Percentiles rank a stretch among this genome's conserved stretches.
These are phyloP conservation scores for Neopipo cinnamomea DNA, from an alignment of 2,113 vertebrate genomes.

Conservation along the genomic window DNA sequence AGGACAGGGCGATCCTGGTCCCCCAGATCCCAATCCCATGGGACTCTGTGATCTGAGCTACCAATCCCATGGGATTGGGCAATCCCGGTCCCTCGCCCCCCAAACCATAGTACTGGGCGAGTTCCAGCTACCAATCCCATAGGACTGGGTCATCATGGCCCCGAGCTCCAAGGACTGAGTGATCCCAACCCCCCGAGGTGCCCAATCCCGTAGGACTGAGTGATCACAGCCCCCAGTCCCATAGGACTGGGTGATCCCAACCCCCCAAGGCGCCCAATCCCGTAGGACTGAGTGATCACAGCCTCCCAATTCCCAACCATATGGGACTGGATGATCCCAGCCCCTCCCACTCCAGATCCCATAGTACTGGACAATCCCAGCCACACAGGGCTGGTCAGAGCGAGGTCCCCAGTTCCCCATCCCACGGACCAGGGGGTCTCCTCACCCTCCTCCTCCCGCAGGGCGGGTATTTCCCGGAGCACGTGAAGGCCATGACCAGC, in stretches of 20 bases:
- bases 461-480: constrained; percentile 97
- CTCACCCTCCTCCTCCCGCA: constrained; percentile 40
- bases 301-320: not conserved
- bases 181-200: accelerated
- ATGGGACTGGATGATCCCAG: accelerated
- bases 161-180: too few relatives aligned
- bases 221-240: accelerated
- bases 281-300: not conserved
- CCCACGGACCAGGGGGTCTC: not conserved
- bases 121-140: too few relatives aligned
- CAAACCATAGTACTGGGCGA: too few relatives aligned
- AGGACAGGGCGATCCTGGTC: not conserved
- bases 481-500: constrained; percentile 95
- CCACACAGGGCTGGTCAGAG: accelerated
- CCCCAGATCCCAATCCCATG: not conserved
- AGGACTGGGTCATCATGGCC: too few relatives aligned
- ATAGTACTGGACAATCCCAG: accelerated
- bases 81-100: too few relatives aligned
- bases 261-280: accelerated
- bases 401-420: not conserved
- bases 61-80: too few relatives aligned
- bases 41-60: too few relatives aligned
- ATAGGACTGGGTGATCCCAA: accelerated
- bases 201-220: too few relatives aligned
- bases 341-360: not conserved